phyloP scores from a whole-genome alignment of 1,140 invertebrate genomes.

The Lasaia peninsularis region DNA sequence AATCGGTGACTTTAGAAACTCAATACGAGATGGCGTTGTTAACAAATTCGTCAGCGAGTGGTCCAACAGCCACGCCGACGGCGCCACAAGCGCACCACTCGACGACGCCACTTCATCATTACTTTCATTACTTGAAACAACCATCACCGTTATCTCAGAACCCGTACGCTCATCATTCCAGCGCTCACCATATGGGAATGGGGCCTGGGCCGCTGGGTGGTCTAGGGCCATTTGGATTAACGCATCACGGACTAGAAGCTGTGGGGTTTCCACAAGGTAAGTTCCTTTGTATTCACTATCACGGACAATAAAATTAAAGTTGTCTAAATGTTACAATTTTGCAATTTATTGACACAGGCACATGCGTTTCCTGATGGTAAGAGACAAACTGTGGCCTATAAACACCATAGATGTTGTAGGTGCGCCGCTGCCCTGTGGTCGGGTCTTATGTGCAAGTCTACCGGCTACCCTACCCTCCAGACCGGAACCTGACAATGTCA shows the following conservation, averaged over 20 bases:
- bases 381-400: too few relatives aligned
- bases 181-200: constrained; percentile 71
- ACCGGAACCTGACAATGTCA: too few relatives aligned
- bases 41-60: constrained; percentile 55
- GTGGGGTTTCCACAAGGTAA: constrained; percentile 76
- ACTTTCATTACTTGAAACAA: constrained; percentile 72
- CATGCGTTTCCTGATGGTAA: too few relatives aligned
- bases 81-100: constrained; percentile 60
- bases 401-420: too few relatives aligned
- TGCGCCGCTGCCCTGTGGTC: too few relatives aligned
- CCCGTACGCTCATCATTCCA: constrained; percentile 65
- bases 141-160: constrained; percentile 66
- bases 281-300: constrained; percentile 18
- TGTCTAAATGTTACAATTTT: too few relatives aligned
- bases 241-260: constrained; percentile 69
- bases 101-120: constrained; percentile 69
- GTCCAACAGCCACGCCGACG: constrained; percentile 47
- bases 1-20: constrained; percentile 46
- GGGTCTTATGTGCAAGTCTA: too few relatives aligned
- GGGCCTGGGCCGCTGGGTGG: constrained; percentile 63
- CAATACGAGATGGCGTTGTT: constrained; percentile 56
- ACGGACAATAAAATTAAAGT: too few relatives aligned
- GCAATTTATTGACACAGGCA: too few relatives aligned
- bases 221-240: constrained; percentile 67
- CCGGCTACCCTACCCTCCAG: too few relatives aligned